phyloP scores from a whole-genome alignment of 2,888 invertebrate species.

The Tenthredo notha region DNA sequence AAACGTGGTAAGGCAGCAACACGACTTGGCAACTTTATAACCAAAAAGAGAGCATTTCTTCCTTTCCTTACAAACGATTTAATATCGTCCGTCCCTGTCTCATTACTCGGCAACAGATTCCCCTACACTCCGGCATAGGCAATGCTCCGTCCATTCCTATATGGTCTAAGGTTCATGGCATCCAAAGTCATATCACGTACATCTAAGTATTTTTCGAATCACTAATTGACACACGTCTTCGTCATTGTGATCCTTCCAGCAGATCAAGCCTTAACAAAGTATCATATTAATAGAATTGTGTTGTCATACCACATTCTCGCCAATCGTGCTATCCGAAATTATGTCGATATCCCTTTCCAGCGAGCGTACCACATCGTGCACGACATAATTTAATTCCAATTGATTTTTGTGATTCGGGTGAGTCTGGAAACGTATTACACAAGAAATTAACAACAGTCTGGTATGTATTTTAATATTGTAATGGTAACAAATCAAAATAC shows the following conservation, averaged over 20 bases:
- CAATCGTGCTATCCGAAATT: not conserved
- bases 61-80: no score
- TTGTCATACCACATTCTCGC: not conserved
- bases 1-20: no score
- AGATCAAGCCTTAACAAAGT: not conserved
- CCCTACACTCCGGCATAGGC: no score
- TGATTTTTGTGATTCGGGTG: not conserved
- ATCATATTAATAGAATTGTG: not conserved
- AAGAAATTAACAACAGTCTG: not conserved
- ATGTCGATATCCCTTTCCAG: not conserved
- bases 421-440: not conserved
- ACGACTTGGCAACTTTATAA: no score
- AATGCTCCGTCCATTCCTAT: no score
- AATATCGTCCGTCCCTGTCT: no score
- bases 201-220: not conserved
- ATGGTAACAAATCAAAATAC: not conserved
- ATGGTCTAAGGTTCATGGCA: not conserved
- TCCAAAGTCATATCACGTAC: not conserved
- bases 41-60: no score
- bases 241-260: not conserved
- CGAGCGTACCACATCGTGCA: not conserved
- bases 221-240: not conserved
- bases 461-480: not conserved
- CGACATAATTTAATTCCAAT: not conserved
- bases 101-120: no score